A percentile compares a stretch with the other conserved stretches of the same genome.
phyloP scores from a whole-genome alignment of 1,140 invertebrate species.

The Akabosia matsudoensis region DNA sequence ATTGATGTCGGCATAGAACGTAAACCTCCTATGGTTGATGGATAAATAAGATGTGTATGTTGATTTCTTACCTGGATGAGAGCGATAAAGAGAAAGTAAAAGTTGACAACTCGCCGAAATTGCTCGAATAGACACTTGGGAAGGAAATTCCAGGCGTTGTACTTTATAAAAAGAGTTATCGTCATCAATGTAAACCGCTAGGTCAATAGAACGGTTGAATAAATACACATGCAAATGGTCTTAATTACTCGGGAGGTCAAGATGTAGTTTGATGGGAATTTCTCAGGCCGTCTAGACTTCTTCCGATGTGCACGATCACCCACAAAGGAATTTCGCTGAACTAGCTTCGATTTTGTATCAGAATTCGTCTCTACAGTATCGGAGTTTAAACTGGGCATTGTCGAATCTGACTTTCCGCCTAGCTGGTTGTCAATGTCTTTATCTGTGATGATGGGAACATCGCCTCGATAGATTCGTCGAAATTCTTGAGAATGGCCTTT shows the following conservation, averaged over 20 bases:
- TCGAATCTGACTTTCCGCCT: too few species aligned
- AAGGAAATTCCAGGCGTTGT: constrained; percentile 74
- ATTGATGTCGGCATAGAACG: too few species aligned
- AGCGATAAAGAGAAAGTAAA: constrained; percentile 74
- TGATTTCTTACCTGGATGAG: constrained; percentile 69
- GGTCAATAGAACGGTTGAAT: background rate
- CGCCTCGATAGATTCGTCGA: constrained; percentile 40
- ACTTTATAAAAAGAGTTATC: constrained; percentile 53
- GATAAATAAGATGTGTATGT: too few species aligned
- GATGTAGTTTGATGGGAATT: background rate
- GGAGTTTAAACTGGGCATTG: too few species aligned
- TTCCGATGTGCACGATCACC: too few species aligned
- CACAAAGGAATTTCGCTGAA: background rate
- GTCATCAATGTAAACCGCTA: background rate
- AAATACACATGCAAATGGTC: background rate
- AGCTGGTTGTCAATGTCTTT: background rate
- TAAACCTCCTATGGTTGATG: too few species aligned
- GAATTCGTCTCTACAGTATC: too few species aligned
- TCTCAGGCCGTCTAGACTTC: too few species aligned
- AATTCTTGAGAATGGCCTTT: background rate
- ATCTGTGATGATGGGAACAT: constrained; percentile 31
- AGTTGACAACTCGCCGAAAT: constrained; percentile 77
- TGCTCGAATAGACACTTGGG: constrained; percentile 82
- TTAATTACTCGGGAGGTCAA: background rate
- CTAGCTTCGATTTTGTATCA: background rate